Evolutionary conservation across 2,113 vertebrate genomes (phyloP).

Genomic region (Lates calcarifer): DNA sequence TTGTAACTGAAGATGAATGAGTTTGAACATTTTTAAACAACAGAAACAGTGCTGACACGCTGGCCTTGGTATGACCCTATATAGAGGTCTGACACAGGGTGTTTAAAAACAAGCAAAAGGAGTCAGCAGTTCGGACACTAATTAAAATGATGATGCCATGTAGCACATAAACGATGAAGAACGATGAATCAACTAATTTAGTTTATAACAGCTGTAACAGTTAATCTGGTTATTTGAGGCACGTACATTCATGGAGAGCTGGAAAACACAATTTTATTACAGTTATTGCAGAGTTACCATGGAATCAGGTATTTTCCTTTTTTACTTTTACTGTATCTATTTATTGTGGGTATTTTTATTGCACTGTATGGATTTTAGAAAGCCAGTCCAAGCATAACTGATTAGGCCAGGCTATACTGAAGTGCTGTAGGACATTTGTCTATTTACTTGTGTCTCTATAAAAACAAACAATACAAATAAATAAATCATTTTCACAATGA

Average conservation of each 20-base stretch:
- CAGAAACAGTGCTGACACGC: too few relatives aligned
- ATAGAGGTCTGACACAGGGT: too few relatives aligned
- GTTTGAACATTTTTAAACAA: not conserved
- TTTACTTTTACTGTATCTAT: too few relatives aligned
- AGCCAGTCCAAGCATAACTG: too few relatives aligned
- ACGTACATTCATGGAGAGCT: too few relatives aligned
- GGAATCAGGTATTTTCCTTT: too few relatives aligned
- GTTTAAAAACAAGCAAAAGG: not conserved
- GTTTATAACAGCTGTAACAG: not conserved
- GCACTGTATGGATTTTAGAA: too few relatives aligned
- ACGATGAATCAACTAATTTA: not conserved
- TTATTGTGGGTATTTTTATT: too few relatives aligned
- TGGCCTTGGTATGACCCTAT: too few relatives aligned
- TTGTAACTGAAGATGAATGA: not conserved
- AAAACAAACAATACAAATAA: not conserved
- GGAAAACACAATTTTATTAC: too few relatives aligned
- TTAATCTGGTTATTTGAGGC: too few relatives aligned
- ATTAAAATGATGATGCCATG: not conserved
- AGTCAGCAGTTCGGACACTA: not conserved
- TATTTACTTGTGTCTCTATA: not conserved
- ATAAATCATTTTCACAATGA: not conserved
- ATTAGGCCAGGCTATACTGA: not conserved
- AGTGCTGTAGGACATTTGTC: not conserved
- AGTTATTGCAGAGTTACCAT: too few relatives aligned
- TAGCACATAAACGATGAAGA: not conserved